phyloP scores from a whole-genome alignment of 2,888 invertebrate genomes.

The Nasonia oneida region DNA sequence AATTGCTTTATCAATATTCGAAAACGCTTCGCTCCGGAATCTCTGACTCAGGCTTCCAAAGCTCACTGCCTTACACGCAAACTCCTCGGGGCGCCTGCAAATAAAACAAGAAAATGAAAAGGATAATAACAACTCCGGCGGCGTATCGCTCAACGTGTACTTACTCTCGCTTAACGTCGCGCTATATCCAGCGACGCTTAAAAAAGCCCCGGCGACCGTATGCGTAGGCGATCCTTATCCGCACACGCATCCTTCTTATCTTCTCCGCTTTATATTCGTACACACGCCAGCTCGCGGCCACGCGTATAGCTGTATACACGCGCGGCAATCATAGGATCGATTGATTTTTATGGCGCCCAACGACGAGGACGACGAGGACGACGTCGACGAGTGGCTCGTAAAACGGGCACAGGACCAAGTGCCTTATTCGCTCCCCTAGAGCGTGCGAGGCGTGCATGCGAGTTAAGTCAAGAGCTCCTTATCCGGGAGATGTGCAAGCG shows the following conservation, averaged over 20 bases:
- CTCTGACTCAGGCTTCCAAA: background rate
- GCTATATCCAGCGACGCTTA: slow-evolving; percentile 9
- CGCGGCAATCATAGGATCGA: slow-evolving; percentile 56
- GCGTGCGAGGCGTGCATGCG: background rate
- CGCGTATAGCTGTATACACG: background rate
- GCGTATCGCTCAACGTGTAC: background rate
- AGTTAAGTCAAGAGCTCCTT: slow-evolving; percentile 6
- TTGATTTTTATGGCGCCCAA: slow-evolving; percentile 55
- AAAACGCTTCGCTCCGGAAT: background rate
- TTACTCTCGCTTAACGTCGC: slow-evolving; percentile 10
- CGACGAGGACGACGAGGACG: slow-evolving; percentile 2
- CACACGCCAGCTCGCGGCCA: background rate
- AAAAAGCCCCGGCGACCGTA: background rate
- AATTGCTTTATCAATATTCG: background rate
- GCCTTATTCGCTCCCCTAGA: background rate
- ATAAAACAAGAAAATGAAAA: slow-evolving; percentile 14
- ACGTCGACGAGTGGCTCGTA: slow-evolving; percentile 42
- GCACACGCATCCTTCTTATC: slow-evolving; percentile 14
- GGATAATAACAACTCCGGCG: background rate
- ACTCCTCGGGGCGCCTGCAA: background rate
- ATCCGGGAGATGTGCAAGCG: background rate
- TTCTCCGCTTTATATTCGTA: background rate
- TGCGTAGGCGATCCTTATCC: slow-evolving; percentile 13
- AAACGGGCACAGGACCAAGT: slow-evolving; percentile 30
- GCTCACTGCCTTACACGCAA: background rate